Base-by-base conservation (phyloP, 2,113 vertebrate species). In the Calypte anna region DNA sequence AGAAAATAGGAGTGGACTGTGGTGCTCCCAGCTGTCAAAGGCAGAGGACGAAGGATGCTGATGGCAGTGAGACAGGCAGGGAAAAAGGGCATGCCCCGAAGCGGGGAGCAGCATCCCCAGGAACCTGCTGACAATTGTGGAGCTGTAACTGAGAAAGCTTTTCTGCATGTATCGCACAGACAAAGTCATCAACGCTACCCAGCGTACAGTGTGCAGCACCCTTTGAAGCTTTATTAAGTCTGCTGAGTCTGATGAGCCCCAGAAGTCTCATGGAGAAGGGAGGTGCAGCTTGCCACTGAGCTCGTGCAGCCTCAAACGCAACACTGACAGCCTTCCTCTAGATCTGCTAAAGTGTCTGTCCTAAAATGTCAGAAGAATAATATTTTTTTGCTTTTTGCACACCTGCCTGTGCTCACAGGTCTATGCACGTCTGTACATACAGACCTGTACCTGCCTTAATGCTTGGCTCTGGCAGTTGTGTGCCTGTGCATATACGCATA, bases 1-100 rank as follows among this genome's bases (percentile, higher is more conserved):
- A 92, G 82, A 92, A 94, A 95, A 87, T 38, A 77, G 33, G 62
- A 43, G 33, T 69, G 77, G 67, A 86, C 40, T 59, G 57, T 30
- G 3, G 1, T 36, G 57, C 12, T 78, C 23, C 53, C 57, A n/a
- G 69, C 14, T 40, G 88, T 86, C 94, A 93, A 89, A 94, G 73
- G 53, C 83, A 84, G 69, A 79, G 66, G 81, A 77, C 0, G 6
- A 57, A 0, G 14, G 59, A n/a, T 18, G 30, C 54, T 76, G 51
- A 22, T 44, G 72, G 50, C 25, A 63, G 55, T 6, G 54, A 86
- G 31, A 64, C 72, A 67, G 70, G 70, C 62, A 48, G 27, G 70
- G 69, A 79, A 67, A 72, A 72, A 91, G 89, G 70, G 23, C 86
- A 76, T 28, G 82, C 33, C 84, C 55, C n/a, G 1, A 80, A 30